Conservation (phyloP, 64 coral and sea anemone species). For the Porites lutea region DNA sequence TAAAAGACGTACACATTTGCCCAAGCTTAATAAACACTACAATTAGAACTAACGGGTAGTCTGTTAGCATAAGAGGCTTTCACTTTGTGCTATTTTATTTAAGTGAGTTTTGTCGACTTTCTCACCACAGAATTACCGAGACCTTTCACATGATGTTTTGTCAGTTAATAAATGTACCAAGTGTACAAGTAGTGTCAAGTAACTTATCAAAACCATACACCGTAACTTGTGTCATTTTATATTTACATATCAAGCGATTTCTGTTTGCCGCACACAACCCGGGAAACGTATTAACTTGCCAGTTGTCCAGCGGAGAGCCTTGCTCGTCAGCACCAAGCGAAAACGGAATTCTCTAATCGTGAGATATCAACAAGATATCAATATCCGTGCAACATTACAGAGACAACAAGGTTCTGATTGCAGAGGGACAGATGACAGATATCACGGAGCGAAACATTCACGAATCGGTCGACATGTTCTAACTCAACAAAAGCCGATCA, state of each 20-base stretch:
- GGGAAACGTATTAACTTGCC: slow-evolving; percentile 18
- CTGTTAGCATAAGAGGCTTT: background rate
- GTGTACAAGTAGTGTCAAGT: background rate
- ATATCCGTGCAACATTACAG: background rate
- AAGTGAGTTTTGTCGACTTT: background rate
- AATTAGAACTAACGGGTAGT: background rate
- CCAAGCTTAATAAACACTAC: background rate
- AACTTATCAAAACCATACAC: background rate
- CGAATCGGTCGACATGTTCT: background rate
- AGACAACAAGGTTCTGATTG: background rate
- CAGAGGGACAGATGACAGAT: slow-evolving; percentile 13
- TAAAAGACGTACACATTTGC: background rate
- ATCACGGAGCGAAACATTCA: background rate
- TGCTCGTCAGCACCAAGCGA: background rate
- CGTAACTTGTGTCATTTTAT: background rate
- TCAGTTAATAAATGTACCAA: background rate
- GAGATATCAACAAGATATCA: slow-evolving; percentile 14
- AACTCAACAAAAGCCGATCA: slow-evolving; percentile 30
- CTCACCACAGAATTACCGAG: background rate
- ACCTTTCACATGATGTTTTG: background rate
- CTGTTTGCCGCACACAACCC: background rate
- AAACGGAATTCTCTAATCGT: slow-evolving; percentile 22
- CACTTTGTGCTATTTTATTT: background rate
- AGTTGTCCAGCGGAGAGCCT: background rate
- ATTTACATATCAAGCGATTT: slow-evolving; percentile 26